Base-by-base conservation (phyloP, 2,797 vertebrate species). In the Rhabdophis nuchalis region DNA sequence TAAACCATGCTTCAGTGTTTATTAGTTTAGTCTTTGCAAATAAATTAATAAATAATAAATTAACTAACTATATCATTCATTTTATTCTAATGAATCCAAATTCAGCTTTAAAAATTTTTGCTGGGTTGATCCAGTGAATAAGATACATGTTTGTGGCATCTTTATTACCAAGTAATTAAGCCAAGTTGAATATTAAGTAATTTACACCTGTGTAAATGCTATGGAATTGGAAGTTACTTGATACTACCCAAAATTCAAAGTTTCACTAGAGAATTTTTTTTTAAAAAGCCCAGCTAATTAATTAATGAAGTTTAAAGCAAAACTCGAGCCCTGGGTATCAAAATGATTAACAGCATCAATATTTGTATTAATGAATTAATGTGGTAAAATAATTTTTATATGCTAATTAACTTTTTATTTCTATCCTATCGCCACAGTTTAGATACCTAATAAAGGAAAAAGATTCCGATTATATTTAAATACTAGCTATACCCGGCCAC, bases 271-370 rank as follows among this genome's bases (percentile, higher is more conserved):
- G 29, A 32, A 20, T 46, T 46, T 46, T 46, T 46, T 46, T 46
- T 72, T 13, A 23, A 53, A 85, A 56, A 23, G 10, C 86, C 23
- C 32, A 25, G 27, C 57, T 90, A 90, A 86, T 89, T 86, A 89
- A 50, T 50, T 50, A 50, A 50, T 50, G 46, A 25, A 68, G 12
- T 89, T 88, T 50, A 50, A 50, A 50, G 54, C 36, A 72, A 92
- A 32, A 90, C 57, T 27, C 50, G 36, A 86, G 36, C 41, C 29
- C 86, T 23, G 50, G 29, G 29, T 72, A 86, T 50, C 16, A 89
- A 85, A 16, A 64, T 64, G 85, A 50, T 89, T 86, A 92, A 92
- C 23, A 61, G 50, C 89, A 23, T 32, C 87, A 82, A 89, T 91
- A 86, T 89, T 89, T 60, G 50, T 41, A 1, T 89, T 58, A 72